Base-by-base conservation (phyloP, 2,113 vertebrate species). In the Seriola aureovittata region DNA sequence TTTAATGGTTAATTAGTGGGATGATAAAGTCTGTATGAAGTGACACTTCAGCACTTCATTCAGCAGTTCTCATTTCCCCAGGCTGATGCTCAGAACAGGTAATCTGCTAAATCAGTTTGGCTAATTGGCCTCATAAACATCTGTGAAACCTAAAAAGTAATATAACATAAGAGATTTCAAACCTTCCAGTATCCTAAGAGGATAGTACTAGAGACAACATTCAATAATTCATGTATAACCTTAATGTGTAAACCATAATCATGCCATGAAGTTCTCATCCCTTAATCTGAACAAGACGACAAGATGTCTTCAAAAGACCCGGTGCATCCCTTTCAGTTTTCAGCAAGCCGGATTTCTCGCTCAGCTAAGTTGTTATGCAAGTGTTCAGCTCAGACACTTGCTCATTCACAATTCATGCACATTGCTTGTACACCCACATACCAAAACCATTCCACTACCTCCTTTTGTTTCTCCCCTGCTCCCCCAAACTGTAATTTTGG, bases 351-450 rank as follows among this genome's bases (percentile, higher is more conserved):
- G 38, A 66, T 86, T 91, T 88, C 72, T 81, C 81, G 68, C 66
- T 80, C 59, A 14, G 82, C 82, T 77, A 89, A 87, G 74, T 88
- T 90, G 85, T 92, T 92, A 90, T 84, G 44, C 84, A 80, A 90
- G 85, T 86, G 84, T 87, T 89, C 75, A 83, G 65, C 91, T 86
- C 80, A 85, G 82, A 76, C 76, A 50, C 85, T 82, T 69, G 21
- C 89, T 91, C 88, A 93, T 94, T 91, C 87, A 90, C 87, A 90
- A 92, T 92, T 93, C 81, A 93, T 89, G 75, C 83, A 84, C 72
- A 81, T 80, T 71, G 75, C 89, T 85, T 44, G n/a, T 59, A 86
- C 87, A 74, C 87, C 79, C 87, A 84, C 82, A 75, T 69, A 80
- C 68, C 71, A 68, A 84, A 85, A 62, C 68, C 81, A 77, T 78